Evolutionary conservation across 2,113 vertebrate genomes (phyloP), one percentile per base, ranked within the genome.

Genomic region (Pavo muticus): DNA sequence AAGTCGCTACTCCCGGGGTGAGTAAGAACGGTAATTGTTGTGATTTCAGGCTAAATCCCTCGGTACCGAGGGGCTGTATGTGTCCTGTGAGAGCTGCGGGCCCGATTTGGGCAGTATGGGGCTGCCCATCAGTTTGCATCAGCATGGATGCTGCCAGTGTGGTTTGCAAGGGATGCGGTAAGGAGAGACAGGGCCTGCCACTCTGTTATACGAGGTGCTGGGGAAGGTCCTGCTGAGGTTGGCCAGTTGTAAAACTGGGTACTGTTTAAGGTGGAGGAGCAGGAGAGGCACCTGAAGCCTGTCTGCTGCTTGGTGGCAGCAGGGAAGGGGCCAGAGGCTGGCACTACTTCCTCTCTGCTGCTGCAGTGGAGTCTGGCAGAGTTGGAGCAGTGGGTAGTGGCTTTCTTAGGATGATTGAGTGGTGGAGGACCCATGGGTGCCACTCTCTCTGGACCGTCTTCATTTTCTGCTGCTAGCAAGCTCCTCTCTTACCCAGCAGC

Each of bases 1-100:
- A 99, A 93, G 99, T 99, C 79, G 99, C 98, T 1, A 99, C 99
- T 32, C 99, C 99, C 3, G 99, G 98, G 98, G 99, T 99, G 84
- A 98, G 98, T 97, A 21, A 42, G 48, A 50, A 50, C 21, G 23
- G 48, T 23, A 24, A 50, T 50, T 10, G 20, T 47, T 48, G 48
- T 50, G 48, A 50, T 50, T 50, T 50, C 48, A 50, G 48, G 23
- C 23, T 50, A 12, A 24, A 50, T 13, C 48, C 48, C 48, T 47
- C 23, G 48, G 48, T 50, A 13, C 44, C 44, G 44, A 45, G 44
- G 15, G 44, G 44, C 44, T 45, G 44, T 45, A 12, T 10, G 10
- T 19, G 32, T 11, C 18, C 56, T 12, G 30, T 11, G 11, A 11
- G 30, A n/a, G 30, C 56, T 57, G 30, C 29, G 9, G 30, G 32